A percentile compares a stretch with the other conserved stretches of the same genome.
Conservation (phyloP, 2,888 invertebrate genomes). For the Tenthredo scrophulariae region DNA sequence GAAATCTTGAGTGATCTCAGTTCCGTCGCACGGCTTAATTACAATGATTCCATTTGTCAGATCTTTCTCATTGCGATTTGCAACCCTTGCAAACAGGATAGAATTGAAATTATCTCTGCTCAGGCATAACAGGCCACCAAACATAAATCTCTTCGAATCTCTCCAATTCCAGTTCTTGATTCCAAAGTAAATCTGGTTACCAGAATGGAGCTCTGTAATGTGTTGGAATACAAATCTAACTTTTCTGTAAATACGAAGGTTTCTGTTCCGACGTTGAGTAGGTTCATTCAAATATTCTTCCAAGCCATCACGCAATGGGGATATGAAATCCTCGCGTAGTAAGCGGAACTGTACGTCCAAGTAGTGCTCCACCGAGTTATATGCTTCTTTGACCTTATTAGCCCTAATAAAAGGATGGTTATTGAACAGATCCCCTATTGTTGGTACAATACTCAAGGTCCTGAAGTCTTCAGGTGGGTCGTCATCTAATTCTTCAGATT, state of each 20-base stretch:
- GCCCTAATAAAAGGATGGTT: slow-evolving; percentile 79
- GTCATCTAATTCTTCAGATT: slow-evolving; percentile 74
- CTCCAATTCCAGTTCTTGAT: slow-evolving; percentile 72
- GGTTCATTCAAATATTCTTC: slow-evolving; percentile 80
- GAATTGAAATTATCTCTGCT: slow-evolving; percentile 85
- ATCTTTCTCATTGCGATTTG: slow-evolving; percentile 80
- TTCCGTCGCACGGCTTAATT: not conserved
- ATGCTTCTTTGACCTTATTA: slow-evolving; percentile 83
- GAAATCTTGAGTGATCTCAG: slow-evolving; percentile 11
- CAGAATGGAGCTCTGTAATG: slow-evolving; percentile 77
- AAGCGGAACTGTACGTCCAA: slow-evolving; percentile 88
- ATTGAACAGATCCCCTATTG: slow-evolving; percentile 75
- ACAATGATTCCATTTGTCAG: slow-evolving; percentile 81
- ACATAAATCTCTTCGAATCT: slow-evolving; percentile 83
- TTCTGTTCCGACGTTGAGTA: slow-evolving; percentile 69
- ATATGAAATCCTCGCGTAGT: slow-evolving; percentile 89
- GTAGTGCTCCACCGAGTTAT: slow-evolving; percentile 85
- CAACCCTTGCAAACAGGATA: slow-evolving; percentile 85
- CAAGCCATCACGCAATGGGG: slow-evolving; percentile 86
- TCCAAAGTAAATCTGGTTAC: slow-evolving; percentile 78
- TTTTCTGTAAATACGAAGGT: slow-evolving; percentile 78
- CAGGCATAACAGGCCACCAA: slow-evolving; percentile 87
- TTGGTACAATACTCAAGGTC: slow-evolving; percentile 80
- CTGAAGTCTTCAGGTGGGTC: slow-evolving; percentile 80
- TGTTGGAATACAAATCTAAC: slow-evolving; percentile 78